phyloP scores from a whole-genome alignment of 2,888 invertebrate species.

The Andrena camellia region DNA sequence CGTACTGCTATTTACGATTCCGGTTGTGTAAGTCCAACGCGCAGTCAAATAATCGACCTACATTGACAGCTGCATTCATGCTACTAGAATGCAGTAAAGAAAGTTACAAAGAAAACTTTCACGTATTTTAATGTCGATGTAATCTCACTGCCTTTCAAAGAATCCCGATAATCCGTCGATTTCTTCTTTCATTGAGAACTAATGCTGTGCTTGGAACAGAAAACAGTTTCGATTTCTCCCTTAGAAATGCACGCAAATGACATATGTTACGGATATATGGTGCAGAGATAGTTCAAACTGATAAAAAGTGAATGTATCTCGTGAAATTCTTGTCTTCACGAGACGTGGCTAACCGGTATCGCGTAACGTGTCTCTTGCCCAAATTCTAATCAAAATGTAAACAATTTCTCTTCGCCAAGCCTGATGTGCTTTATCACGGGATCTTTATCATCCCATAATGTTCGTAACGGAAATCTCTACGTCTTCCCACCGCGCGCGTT shows the following conservation, averaged over 20 bases:
- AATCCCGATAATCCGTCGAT: neutral
- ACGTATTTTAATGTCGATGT: neutral
- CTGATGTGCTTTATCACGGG: neutral
- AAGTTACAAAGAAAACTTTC: slow-evolving; percentile 19
- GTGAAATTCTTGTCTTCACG: neutral
- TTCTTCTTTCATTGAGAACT: neutral
- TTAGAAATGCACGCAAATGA: slow-evolving; percentile 12
- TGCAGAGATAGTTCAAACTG: slow-evolving; percentile 20
- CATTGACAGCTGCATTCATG: slow-evolving; percentile 39
- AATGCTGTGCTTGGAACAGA: neutral
- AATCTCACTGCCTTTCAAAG: neutral
- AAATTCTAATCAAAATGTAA: neutral
- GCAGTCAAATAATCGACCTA: slow-evolving; percentile 24
- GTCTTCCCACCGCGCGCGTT: slow-evolving; percentile 27
- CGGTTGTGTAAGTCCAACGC: neutral
- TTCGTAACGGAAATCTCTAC: slow-evolving; percentile 26
- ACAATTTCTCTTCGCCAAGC: neutral
- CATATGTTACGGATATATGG: slow-evolving; percentile 52
- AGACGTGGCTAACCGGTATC: neutral
- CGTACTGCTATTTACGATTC: neutral
- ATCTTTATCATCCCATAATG: neutral
- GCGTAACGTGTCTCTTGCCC: neutral
- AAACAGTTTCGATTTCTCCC: neutral
- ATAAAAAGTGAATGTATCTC: slow-evolving; percentile 60
- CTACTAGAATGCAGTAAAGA: slow-evolving; percentile 20